Evolutionary conservation across 1,140 invertebrate genomes (phyloP).

Genomic region (Bathynomus jamesi): DNA sequence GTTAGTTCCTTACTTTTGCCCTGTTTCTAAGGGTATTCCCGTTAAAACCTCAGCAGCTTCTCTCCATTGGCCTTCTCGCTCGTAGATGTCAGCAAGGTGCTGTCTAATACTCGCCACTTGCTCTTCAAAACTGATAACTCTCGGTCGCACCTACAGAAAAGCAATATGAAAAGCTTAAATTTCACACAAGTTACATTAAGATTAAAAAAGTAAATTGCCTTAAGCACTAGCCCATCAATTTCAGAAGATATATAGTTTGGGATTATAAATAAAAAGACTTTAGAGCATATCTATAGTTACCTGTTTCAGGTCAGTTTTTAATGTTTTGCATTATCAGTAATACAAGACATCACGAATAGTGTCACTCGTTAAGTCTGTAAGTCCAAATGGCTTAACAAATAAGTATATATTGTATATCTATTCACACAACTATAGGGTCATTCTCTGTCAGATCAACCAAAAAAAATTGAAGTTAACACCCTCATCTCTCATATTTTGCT

Average conservation of each 20-base stretch:
- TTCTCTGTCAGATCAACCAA: too few species aligned
- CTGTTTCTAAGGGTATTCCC: constrained; percentile 92
- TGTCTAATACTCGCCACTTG: constrained; percentile 92
- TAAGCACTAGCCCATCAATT: too few species aligned
- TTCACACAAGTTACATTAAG: constrained; percentile 37
- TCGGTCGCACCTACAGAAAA: constrained; percentile 68
- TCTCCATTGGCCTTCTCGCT: constrained; percentile 84
- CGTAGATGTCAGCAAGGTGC: constrained; percentile 91
- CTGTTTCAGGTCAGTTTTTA: neutral
- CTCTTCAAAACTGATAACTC: constrained; percentile 97
- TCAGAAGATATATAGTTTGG: neutral
- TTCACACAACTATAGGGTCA: too few species aligned
- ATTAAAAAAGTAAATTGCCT: neutral
- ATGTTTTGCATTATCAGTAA: too few species aligned
- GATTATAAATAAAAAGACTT: neutral
- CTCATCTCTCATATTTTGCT: too few species aligned
- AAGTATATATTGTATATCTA: neutral
- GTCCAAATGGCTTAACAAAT: too few species aligned
- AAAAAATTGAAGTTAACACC: too few species aligned
- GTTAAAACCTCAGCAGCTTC: constrained; percentile 90
- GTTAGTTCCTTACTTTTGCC: constrained; percentile 53
- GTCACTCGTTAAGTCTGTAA: too few species aligned
- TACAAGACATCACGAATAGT: neutral
- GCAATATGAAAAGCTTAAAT: constrained; percentile 46
- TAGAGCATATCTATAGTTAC: neutral